Percentiles rank a stretch among this genome's conserved stretches.
Conservation (phyloP, 2,113 vertebrate species). For the Phainopepla nitens region DNA sequence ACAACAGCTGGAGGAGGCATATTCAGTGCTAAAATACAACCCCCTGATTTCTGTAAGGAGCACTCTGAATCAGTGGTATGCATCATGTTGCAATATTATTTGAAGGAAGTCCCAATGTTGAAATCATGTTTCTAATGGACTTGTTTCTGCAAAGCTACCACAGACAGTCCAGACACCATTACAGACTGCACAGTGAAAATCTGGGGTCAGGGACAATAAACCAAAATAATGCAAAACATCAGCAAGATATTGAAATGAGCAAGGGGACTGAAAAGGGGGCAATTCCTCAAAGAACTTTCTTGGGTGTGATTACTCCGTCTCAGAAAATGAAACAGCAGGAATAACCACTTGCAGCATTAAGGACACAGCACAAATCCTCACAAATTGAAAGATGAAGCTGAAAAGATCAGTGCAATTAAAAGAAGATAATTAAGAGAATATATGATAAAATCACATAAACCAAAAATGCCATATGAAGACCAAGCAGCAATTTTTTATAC, state of each 20-base stretch:
- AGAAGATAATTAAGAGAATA: background rate
- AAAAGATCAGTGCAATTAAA: background rate
- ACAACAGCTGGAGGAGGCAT: background rate
- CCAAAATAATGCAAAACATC: background rate
- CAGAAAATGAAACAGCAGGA: background rate
- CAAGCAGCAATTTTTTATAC: background rate
- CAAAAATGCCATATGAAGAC: background rate
- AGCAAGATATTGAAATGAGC: background rate
- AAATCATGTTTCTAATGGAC: background rate
- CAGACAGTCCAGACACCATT: rapidly evolving
- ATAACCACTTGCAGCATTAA: background rate
- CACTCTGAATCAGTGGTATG: background rate
- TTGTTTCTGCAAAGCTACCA: background rate
- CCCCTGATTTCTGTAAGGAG: background rate
- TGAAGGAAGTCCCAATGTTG: background rate
- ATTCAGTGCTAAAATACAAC: background rate
- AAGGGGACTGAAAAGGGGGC: background rate
- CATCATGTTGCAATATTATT: background rate
- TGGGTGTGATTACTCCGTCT: background rate
- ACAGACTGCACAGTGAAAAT: background rate
- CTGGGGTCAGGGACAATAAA: background rate
- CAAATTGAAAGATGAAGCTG: background rate
- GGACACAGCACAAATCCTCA: background rate
- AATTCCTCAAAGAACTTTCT: background rate
- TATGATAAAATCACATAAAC: background rate